Evolutionary conservation across 1,140 invertebrate genomes (phyloP), one percentile per base, ranked within the genome.

Genomic region (Steinernema khuongi): DNA sequence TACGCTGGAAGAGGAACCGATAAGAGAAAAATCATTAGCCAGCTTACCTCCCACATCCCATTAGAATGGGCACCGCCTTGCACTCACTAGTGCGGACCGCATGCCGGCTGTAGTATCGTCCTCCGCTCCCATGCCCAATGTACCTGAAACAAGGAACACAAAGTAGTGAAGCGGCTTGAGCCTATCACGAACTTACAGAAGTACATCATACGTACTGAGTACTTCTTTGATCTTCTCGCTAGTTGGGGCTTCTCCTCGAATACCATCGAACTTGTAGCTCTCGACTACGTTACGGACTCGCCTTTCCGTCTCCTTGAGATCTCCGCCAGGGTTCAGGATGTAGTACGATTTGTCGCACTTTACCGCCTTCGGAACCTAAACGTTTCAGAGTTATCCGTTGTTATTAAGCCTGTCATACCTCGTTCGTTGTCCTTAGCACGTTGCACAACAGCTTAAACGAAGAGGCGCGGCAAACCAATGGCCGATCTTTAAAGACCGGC

Each of bases 1-100:
- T n/a, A 77, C 77, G 74, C 81, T 80, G 68, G 70, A 81, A 81
- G 18, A 71, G 7, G 7, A 66, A 66, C 1, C 17, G 18, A 76
- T 32, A 74, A 14, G 26, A 0, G 70, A 68, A 1, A 66, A 74
- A 75, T 1, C 26, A 26, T 32, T 18, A 73, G 22, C 44, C 31
- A 26, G 29, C 28, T 17, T 79, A 81, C 80, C 77, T 84, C 18
- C 74, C 74, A 73, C 82, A 83, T 1, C 81, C 81, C 81, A 83
- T 83, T 19, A 83, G 67, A 11, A 83, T 32, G 18, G 73, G 75
- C 19, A 82, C 81, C 0, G 82, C 78, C 26, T 80, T 79, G 31
- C 81, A 83, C 32, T 80, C 74, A 32, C 41, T 69, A 18, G 71
- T 68, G 36, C 72, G 73, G 19, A 79, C 74, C 31, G 31, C 67